Evolutionary conservation across 2,113 vertebrate genomes (phyloP).

Genomic region (Catharus fuscescens): DNA sequence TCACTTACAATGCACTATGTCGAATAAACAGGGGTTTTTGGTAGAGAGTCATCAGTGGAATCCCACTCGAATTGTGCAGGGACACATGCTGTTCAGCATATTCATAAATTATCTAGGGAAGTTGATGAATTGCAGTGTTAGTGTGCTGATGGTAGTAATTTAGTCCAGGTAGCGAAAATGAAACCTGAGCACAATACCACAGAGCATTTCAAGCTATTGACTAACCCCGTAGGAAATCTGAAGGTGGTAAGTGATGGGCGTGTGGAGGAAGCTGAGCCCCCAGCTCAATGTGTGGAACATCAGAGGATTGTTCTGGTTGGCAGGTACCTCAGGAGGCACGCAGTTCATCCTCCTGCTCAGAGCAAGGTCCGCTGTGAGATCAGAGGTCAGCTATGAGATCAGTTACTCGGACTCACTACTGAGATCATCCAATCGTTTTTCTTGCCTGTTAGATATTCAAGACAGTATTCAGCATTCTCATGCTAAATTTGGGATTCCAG

Average conservation of each 20-base stretch:
- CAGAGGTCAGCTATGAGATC: background rate
- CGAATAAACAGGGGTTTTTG: background rate
- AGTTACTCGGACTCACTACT: background rate
- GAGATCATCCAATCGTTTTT: background rate
- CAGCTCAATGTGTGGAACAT: accelerated
- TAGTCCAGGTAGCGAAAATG: background rate
- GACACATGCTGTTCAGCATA: background rate
- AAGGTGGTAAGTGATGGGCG: background rate
- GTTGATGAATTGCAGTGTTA: background rate
- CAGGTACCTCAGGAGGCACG: background rate
- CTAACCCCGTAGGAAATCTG: background rate
- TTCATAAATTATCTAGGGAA: background rate
- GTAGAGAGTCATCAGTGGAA: background rate
- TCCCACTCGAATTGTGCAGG: background rate
- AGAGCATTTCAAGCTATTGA: background rate
- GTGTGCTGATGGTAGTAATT: background rate
- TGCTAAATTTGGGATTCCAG: background rate
- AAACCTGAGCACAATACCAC: background rate
- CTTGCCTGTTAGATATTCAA: background rate
- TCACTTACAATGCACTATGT: background rate
- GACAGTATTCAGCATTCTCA: background rate
- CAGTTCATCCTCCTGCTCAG: background rate
- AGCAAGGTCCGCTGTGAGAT: background rate
- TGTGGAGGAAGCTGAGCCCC: background rate
- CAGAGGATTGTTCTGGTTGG: background rate